These are phyloP conservation scores for Macrophya annulata DNA, from an alignment of 2,888 invertebrate species.

Conservation along the genomic window DNA sequence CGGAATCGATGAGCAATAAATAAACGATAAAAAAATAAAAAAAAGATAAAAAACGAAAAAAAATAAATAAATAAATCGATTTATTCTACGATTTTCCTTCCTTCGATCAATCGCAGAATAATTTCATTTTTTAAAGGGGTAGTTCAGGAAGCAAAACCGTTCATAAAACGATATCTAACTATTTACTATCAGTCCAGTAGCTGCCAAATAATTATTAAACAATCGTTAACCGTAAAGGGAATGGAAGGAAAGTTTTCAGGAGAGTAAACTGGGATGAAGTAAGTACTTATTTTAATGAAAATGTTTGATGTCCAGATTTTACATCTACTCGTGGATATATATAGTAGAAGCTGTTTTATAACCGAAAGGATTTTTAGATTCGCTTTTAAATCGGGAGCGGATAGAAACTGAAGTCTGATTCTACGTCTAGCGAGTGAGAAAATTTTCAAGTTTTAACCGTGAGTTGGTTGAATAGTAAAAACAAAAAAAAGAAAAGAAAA, in stretches of 20 bases:
- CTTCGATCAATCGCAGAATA: not conserved
- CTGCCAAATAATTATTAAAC: not conserved
- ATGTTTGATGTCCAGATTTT: not conserved
- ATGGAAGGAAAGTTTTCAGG: not conserved
- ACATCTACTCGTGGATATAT: not conserved
- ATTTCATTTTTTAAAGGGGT: not conserved
- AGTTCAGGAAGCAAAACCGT: not conserved
- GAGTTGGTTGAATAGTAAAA: conserved; percentile 14
- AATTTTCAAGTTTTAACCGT: conserved; percentile 22
- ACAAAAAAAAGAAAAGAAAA: not conserved
- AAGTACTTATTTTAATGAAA: not conserved
- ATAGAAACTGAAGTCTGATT: not conserved
- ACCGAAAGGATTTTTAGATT: not conserved
- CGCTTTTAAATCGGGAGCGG: not conserved
- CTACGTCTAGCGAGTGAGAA: conserved; percentile 7
- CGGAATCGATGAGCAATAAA: not conserved
- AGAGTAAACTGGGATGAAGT: not conserved
- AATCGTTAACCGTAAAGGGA: not conserved
- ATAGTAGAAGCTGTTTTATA: not conserved
- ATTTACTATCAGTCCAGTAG: too few relatives aligned
- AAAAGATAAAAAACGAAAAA: too few relatives aligned
- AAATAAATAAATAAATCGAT: not conserved
- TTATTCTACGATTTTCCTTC: not conserved
- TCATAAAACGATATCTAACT: too few relatives aligned
- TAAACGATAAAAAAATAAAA: not conserved